These are phyloP conservation scores for Heteractis magnifica DNA, from an alignment of 92 coral and sea anemone species.

Conservation along the genomic window DNA sequence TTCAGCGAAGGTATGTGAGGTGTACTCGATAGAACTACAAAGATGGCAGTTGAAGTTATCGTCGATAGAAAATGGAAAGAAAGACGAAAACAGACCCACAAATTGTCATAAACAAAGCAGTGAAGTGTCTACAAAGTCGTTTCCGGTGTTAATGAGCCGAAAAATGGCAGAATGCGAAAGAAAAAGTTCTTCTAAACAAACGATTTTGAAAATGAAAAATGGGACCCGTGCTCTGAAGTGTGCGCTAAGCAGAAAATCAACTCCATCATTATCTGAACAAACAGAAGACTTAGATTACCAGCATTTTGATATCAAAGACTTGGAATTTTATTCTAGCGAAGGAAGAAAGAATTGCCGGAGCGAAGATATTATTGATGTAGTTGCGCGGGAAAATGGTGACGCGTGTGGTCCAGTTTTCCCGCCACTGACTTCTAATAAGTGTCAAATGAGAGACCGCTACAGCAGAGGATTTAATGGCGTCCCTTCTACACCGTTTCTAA, in stretches of 20 bases:
- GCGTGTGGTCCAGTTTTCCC: constrained; percentile 31
- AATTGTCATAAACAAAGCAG: constrained; percentile 11
- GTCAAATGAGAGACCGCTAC: constrained; percentile 54
- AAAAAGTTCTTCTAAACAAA: background rate
- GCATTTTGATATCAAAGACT: constrained; percentile 32
- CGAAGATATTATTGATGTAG: constrained; percentile 43
- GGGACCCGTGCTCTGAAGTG: constrained; percentile 47
- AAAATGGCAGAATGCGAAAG: background rate
- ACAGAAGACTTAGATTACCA: constrained; percentile 64
- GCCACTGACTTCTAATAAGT: constrained; percentile 46
- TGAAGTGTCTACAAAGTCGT: background rate
- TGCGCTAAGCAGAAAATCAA: constrained; percentile 44
- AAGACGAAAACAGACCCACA: background rate
- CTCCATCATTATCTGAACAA: background rate
- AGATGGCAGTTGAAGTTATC: constrained; percentile 10
- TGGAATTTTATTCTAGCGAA: constrained; percentile 25
- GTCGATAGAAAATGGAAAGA: background rate
- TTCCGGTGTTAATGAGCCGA: background rate
- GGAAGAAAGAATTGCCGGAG: background rate
- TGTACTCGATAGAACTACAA: constrained; percentile 1
- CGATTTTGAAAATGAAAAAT: constrained; percentile 1
- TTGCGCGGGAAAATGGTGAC: constrained; percentile 49
- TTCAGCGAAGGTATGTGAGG: constrained; percentile 1
- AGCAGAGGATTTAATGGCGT: constrained; percentile 29
- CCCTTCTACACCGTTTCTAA: constrained; percentile 56